These are phyloP conservation scores for Cryptophagus acutangulus DNA, from an alignment of 2,888 invertebrate species.

Conservation along the genomic window DNA sequence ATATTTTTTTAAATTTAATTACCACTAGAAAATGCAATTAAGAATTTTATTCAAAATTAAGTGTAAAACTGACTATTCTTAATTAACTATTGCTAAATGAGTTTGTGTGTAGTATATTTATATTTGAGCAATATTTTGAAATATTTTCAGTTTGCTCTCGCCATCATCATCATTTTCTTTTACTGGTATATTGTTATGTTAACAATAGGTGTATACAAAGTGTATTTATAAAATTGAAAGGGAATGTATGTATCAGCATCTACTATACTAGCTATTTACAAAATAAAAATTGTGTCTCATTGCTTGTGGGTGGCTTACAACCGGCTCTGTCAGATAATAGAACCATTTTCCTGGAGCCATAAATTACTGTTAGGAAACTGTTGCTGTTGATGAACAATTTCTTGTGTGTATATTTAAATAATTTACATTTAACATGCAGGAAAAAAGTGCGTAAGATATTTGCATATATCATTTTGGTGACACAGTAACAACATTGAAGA, in stretches of 20 bases:
- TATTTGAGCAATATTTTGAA: too few species aligned
- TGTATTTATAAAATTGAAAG: slow-evolving; percentile 20
- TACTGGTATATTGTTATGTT: slow-evolving; percentile 17
- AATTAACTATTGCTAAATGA: too few species aligned
- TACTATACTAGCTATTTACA: slow-evolving; percentile 19
- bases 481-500: too few species aligned
- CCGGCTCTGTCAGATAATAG: slow-evolving; percentile 24
- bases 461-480: neutral
- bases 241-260: slow-evolving; percentile 23
- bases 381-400: slow-evolving; percentile 4
- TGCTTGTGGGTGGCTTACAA: slow-evolving; percentile 27
- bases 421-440: neutral
- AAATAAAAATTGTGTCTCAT: slow-evolving; percentile 25
- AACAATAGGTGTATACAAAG: slow-evolving; percentile 14
- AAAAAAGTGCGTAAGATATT: neutral
- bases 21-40: too few species aligned
- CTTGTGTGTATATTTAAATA: neutral
- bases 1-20: too few species aligned
- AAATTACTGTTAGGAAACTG: slow-evolving; percentile 17
- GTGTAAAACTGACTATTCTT: too few species aligned
- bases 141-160: too few species aligned
- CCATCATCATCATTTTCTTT: slow-evolving; percentile 13
- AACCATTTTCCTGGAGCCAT: slow-evolving; percentile 25
- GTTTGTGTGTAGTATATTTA: too few species aligned
- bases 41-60: too few species aligned